Conservation (phyloP, 2,888 invertebrate genomes). For the Cryptocephalus primarius region DNA sequence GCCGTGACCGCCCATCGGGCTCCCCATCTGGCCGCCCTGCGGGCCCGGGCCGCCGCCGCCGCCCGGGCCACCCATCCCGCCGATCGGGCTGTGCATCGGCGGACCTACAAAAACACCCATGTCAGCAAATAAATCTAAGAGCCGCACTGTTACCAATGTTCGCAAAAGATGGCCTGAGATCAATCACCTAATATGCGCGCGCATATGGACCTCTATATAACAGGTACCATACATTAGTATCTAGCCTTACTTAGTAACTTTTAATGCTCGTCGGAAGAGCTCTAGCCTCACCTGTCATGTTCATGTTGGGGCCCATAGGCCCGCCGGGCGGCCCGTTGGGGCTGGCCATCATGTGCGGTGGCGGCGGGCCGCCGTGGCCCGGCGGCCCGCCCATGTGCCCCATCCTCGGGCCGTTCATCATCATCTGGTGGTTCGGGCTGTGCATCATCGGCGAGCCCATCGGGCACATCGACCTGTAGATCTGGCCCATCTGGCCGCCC, state of each 20-base stretch:
- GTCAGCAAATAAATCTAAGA: too few species aligned
- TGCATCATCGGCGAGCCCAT: constrained; percentile 38
- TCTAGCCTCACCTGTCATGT: constrained; percentile 12
- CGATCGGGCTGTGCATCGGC: constrained; percentile 52
- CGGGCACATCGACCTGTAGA: constrained; percentile 53
- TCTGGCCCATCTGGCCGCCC: constrained; percentile 28
- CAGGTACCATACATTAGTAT: too few species aligned
- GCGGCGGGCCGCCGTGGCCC: constrained; percentile 16
- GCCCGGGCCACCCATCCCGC: constrained; percentile 54
- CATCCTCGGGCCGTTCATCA: constrained; percentile 40
- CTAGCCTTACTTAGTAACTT: too few species aligned
- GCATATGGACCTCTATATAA: too few species aligned
- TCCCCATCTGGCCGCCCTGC: constrained; percentile 27
- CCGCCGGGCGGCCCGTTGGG: constrained; percentile 52
- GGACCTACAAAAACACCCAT: constrained; percentile 27
- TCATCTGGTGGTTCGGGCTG: constrained; percentile 36
- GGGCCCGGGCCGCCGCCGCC: constrained; percentile 22
- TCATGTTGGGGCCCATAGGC: constrained; percentile 36
- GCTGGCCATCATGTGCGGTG: constrained; percentile 45
- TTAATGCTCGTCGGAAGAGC: too few species aligned
- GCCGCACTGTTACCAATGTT: neutral
- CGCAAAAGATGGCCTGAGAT: too few species aligned
- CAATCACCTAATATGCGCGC: too few species aligned
- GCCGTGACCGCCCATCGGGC: constrained; percentile 21
- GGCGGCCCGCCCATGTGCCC: constrained; percentile 20